Percentiles rank a stretch among this genome's conserved stretches.
These are phyloP conservation scores for Larimichthys crocea DNA, from an alignment of 2,113 vertebrate species.

Conservation along the genomic window DNA sequence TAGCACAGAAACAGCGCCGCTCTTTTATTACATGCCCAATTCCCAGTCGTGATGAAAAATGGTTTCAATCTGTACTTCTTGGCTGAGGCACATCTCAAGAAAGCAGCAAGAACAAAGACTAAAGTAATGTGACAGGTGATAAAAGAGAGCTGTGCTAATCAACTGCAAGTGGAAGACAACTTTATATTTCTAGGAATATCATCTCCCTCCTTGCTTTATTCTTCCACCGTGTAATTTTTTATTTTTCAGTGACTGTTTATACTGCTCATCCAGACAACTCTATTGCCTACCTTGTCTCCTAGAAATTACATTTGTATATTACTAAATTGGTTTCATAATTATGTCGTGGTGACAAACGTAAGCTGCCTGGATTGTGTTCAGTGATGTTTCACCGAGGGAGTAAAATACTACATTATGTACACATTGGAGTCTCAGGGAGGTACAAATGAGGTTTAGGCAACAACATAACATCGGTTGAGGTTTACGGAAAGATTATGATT, in stretches of 20 bases:
- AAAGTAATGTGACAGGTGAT: slow-evolving; percentile 58
- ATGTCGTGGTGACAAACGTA: too few species aligned
- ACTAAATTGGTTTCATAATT: too few species aligned
- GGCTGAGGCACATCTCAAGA: slow-evolving; percentile 32
- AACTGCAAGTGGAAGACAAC: slow-evolving; percentile 14
- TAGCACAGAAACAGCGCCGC: slow-evolving; percentile 5
- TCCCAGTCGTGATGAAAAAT: slow-evolving; percentile 52
- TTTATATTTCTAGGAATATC: not conserved
- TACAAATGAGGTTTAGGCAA: too few species aligned
- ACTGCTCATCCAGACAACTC: not conserved
- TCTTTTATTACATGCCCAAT: slow-evolving; percentile 54
- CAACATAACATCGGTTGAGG: too few species aligned
- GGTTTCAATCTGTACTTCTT: slow-evolving; percentile 49
- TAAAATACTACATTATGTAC: too few species aligned
- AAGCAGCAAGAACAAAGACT: slow-evolving; percentile 28
- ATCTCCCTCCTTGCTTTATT: not conserved
- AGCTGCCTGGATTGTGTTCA: too few species aligned
- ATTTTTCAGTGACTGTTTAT: slow-evolving; percentile 6
- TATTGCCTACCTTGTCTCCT: not conserved
- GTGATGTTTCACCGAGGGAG: too few species aligned
- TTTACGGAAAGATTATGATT: too few species aligned
- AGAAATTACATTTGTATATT: too few species aligned
- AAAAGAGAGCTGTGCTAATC: slow-evolving; percentile 48
- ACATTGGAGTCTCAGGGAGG: too few species aligned
- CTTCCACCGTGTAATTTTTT: slow-evolving; percentile 6